Conservation (phyloP, 2,113 vertebrate species). For the Gadus macrocephalus region DNA sequence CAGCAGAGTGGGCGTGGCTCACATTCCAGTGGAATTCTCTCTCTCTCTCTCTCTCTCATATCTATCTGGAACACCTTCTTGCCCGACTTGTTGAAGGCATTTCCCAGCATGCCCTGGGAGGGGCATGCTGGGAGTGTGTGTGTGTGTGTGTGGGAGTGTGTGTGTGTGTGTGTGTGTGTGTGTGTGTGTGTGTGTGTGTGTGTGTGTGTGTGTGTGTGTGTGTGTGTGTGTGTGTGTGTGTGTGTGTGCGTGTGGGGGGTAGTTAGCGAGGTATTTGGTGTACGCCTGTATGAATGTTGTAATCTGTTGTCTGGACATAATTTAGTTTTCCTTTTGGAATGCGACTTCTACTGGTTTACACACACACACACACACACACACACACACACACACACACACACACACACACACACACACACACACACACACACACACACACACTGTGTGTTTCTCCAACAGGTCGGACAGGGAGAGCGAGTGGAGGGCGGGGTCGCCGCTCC, state of each 20-base stretch:
- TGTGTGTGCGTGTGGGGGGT: conserved; percentile 10
- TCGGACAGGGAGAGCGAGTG: too few species aligned
- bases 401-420: conserved; percentile 4
- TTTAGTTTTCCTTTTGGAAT: conserved; percentile 5
- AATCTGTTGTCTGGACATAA: background rate
- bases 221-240: background rate
- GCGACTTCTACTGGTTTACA: background rate
- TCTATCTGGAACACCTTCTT: too few species aligned
- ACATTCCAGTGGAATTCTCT: too few species aligned
- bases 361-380: conserved; percentile 7
- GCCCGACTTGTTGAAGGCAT: too few species aligned
- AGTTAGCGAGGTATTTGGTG: background rate
- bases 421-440: background rate
- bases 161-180: background rate
- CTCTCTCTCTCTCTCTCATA: too few species aligned
- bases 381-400: background rate
- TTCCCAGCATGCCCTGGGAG: too few species aligned
- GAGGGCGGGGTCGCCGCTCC: too few species aligned
- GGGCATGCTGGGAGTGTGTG: too few species aligned
- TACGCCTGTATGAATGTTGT: background rate
- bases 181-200: conserved; percentile 1
- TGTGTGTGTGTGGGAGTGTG: background rate
- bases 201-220: conserved; percentile 3
- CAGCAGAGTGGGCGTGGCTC: too few species aligned
- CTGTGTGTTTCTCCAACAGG: background rate